Percentiles rank a stretch among this genome's conserved stretches.
These are phyloP conservation scores for Neodiprion pinetum DNA, from an alignment of 1,140 invertebrate species.

Conservation along the genomic window DNA sequence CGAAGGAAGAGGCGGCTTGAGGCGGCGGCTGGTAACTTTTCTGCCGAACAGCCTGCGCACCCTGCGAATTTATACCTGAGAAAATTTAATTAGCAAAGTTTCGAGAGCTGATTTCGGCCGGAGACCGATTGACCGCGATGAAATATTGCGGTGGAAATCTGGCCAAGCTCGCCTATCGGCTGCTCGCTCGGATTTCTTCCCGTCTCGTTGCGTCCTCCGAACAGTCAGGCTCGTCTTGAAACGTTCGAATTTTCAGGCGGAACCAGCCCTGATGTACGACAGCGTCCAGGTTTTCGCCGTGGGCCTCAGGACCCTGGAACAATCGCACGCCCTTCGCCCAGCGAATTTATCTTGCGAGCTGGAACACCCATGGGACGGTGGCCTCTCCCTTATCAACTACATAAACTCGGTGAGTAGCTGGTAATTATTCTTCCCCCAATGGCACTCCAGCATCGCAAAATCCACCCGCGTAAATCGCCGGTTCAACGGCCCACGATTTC, in stretches of 20 bases:
- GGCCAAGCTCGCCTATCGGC: too few relatives aligned
- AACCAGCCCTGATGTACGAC: conserved; percentile 81
- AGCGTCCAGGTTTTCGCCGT: conserved; percentile 79
- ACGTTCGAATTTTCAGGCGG: conserved; percentile 66
- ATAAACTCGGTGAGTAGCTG: conserved; percentile 71
- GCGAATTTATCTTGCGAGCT: conserved; percentile 76
- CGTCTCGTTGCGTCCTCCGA: too few relatives aligned
- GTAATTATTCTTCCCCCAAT: conserved; percentile 9
- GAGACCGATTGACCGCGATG: too few relatives aligned
- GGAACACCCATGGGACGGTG: conserved; percentile 78
- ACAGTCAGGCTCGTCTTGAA: too few relatives aligned
- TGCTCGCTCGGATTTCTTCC: too few relatives aligned
- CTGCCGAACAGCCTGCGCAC: too few relatives aligned
- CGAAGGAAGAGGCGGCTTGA: too few relatives aligned
- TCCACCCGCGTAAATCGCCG: background rate
- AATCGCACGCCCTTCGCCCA: conserved; percentile 68
- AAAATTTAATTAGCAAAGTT: too few relatives aligned
- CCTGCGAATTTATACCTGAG: too few relatives aligned
- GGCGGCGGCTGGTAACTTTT: too few relatives aligned
- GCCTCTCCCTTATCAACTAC: conserved; percentile 83
- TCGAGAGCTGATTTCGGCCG: too few relatives aligned
- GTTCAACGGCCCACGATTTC: conserved; percentile 13
- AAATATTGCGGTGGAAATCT: too few relatives aligned
- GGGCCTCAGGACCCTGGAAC: conserved; percentile 72
- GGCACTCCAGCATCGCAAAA: conserved; percentile 12